Evolutionary conservation across 2,888 invertebrate species (phyloP).

Genomic region (Mythimna lalbum): DNA sequence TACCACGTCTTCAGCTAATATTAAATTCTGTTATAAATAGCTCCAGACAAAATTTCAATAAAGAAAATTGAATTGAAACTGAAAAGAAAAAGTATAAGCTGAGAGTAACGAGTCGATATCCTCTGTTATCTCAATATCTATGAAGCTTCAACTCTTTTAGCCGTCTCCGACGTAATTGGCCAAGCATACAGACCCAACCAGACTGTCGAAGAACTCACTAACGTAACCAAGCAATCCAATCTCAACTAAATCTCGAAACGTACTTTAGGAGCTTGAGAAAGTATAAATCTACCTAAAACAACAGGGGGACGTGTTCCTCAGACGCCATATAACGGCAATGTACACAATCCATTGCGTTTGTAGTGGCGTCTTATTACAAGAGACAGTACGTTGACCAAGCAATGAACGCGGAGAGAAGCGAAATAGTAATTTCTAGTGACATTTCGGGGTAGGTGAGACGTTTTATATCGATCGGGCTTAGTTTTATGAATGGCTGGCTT

Average conservation of each 20-base stretch:
- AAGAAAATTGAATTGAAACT: slow-evolving; percentile 47
- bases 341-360: slow-evolving; percentile 68
- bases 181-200: slow-evolving; percentile 30
- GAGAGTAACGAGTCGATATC: slow-evolving; percentile 32
- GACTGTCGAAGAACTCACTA: slow-evolving; percentile 42
- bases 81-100: slow-evolving; percentile 34
- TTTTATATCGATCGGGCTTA: slow-evolving; percentile 85
- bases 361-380: slow-evolving; percentile 31
- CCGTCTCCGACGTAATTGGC: slow-evolving; percentile 56
- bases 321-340: slow-evolving; percentile 39
- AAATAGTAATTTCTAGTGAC: slow-evolving; percentile 63
- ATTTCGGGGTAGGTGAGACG: slow-evolving; percentile 72
- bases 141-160: slow-evolving; percentile 27
- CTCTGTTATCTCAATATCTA: slow-evolving; percentile 43
- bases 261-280: slow-evolving; percentile 62
- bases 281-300: slow-evolving; percentile 66
- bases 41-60: slow-evolving; percentile 36
- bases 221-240: slow-evolving; percentile 60
- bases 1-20: slow-evolving; percentile 9
- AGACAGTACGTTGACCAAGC: slow-evolving; percentile 66
- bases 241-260: slow-evolving; percentile 58
- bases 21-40: slow-evolving; percentile 14
- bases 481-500: slow-evolving; percentile 87
- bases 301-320: slow-evolving; percentile 29
- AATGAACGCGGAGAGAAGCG: slow-evolving; percentile 43